Evolutionary conservation across 2,113 vertebrate genomes (phyloP).

Genomic region (Pampusana beccarii): DNA sequence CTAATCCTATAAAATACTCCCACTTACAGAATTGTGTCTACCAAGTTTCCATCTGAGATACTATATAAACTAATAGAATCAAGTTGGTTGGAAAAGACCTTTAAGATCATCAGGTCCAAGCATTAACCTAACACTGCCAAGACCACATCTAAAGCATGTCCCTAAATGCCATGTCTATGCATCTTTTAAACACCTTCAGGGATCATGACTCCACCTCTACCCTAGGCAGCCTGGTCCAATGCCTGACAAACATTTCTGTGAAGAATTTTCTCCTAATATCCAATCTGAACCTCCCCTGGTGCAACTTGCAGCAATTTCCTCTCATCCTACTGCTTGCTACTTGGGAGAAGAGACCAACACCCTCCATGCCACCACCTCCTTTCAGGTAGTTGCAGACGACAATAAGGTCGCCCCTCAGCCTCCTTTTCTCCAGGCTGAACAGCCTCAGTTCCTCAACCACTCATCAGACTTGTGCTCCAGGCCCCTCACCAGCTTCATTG

Average conservation of each 20-base stretch:
- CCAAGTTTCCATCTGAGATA: background rate
- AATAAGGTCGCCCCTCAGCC: background rate
- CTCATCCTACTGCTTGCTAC: background rate
- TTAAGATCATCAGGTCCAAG: no score
- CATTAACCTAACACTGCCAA: no score
- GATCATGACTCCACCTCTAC: background rate
- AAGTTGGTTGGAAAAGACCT: no score
- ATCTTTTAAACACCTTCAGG: background rate
- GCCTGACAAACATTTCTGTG: background rate
- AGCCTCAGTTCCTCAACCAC: no score
- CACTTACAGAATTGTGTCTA: background rate
- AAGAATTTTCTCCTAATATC: background rate
- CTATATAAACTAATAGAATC: background rate
- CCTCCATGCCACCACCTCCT: background rate
- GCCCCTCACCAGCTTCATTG: no score
- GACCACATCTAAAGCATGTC: no score
- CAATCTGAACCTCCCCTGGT: background rate
- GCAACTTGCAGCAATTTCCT: background rate
- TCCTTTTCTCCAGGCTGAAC: no score
- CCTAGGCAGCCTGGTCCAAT: background rate
- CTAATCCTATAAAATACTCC: background rate
- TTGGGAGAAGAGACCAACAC: rapidly evolving
- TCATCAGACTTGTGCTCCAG: no score
- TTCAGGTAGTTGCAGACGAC: background rate
- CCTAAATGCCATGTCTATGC: no score